Evolutionary conservation across 2,113 vertebrate genomes (phyloP), one percentile per base, ranked within the genome.

Genomic region (Coracopsis vasa): DNA sequence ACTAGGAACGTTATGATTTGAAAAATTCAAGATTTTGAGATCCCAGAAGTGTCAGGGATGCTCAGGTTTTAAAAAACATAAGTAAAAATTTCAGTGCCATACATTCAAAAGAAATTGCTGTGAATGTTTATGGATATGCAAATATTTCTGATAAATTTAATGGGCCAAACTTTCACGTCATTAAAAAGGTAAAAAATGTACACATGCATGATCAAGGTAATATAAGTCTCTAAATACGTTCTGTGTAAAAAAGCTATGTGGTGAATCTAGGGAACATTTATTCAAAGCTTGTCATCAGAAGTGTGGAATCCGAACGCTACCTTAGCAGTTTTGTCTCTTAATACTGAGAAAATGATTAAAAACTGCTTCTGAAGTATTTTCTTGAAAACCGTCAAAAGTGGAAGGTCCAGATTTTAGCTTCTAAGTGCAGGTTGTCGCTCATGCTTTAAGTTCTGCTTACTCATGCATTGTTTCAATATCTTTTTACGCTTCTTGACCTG

Each of bases 21-120:
- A 88, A 94, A 95, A 94, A 91, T 29, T 60, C 35, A 78, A 86
- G 85, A 88, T 92, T 86, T 29, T 86, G 80, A 92, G 72, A 90
- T 94, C 75, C 94, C 29, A 13, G 42, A 93, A 80, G 16, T 83
- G 90, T 83, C 82, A 92, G 56, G 39, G 35, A 74, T 74, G 60
- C 35, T 90, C 39, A 67, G 42, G 44, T 80, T 90, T 82, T 78
- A 88, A 41, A 90, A 88, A 80, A 50, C n/a, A 31, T 11, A 90
- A 88, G 18, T 65, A 90, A 92, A 80, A 23, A 67, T 62, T 88
- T 92, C 64, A 44, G 64, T 77, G 50, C 29, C 66, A 56, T 84
- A 31, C 44, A 28, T n/a, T 79, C 6, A 29, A 80, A 93, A 90
- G 62, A 95, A 95, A 90, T 90, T 80, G n/a, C 70, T 85, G 51